Evolutionary conservation across 1,140 invertebrate genomes (phyloP).

Genomic region (Cotesia chilonis): DNA sequence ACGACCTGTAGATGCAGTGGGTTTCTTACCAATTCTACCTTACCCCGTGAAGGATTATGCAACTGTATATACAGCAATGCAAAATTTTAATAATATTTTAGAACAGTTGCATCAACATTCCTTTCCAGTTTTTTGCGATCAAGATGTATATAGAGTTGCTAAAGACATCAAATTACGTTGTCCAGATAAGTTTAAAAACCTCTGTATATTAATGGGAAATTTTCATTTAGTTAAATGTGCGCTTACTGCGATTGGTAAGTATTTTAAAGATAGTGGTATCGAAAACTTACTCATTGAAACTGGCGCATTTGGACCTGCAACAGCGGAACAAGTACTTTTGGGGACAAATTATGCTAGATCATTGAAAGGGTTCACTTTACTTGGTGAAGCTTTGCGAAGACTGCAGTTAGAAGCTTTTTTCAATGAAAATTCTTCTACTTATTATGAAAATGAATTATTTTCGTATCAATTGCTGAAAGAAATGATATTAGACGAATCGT

Average conservation of each 20-base stretch:
- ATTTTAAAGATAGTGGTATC: slow-evolving; percentile 32
- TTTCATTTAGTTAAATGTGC: slow-evolving; percentile 34
- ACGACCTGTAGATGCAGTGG: slow-evolving; percentile 13
- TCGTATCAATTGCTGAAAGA: slow-evolving; percentile 13
- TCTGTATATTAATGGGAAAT: slow-evolving; percentile 30
- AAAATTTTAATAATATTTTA: slow-evolving; percentile 22
- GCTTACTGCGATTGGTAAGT: slow-evolving; percentile 32
- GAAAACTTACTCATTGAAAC: slow-evolving; percentile 34
- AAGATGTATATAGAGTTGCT: slow-evolving; percentile 13
- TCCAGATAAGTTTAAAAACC: slow-evolving; percentile 31
- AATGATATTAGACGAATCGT: slow-evolving; percentile 9
- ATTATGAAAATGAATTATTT: slow-evolving; percentile 21
- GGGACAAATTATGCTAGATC: slow-evolving; percentile 35
- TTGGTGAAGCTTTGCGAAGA: slow-evolving; percentile 31
- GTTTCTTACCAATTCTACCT: slow-evolving; percentile 22
- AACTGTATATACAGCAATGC: slow-evolving; percentile 27
- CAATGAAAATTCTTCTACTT: slow-evolving; percentile 6
- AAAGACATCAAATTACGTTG: slow-evolving; percentile 6
- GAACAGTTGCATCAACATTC: slow-evolving; percentile 22
- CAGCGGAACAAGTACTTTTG: slow-evolving; percentile 32
- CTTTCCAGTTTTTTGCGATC: slow-evolving; percentile 24
- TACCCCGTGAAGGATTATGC: slow-evolving; percentile 26
- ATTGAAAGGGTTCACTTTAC: slow-evolving; percentile 22
- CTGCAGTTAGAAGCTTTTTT: slow-evolving; percentile 35
- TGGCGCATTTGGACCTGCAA: slow-evolving; percentile 19